Percentiles rank a stretch among this genome's conserved stretches.
Evolutionary conservation across 2,888 invertebrate species (phyloP).

Genomic region (Branchipolynoe longqiensis): DNA sequence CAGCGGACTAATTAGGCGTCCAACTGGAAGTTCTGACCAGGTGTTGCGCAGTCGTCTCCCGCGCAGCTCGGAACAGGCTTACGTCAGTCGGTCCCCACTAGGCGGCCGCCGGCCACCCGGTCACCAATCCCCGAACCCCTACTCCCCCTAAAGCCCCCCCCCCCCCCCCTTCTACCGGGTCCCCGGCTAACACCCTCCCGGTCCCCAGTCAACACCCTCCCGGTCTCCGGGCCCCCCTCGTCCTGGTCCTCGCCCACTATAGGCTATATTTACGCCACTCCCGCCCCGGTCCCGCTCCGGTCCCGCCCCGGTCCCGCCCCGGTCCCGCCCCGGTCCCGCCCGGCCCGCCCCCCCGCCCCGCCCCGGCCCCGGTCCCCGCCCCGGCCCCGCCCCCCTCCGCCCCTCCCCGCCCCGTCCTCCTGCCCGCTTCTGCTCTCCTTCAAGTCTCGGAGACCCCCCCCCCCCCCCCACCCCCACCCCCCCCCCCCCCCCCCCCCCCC

Average conservation of each 20-base stretch:
- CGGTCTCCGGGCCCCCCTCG: neutral
- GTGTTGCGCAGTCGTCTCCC: neutral
- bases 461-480: no score
- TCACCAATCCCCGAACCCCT: neutral
- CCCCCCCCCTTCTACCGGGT: neutral
- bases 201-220: neutral
- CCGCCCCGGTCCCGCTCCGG: neutral
- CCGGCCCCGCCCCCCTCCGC: neutral
- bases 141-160: neutral
- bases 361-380: neutral
- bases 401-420: neutral
- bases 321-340: neutral
- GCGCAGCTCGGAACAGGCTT: neutral
- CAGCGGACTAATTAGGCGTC: neutral
- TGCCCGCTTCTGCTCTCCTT: no score
- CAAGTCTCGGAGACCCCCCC: no score
- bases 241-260: neutral
- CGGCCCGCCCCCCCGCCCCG: no score
- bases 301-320: neutral
- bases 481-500: no score
- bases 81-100: neutral
- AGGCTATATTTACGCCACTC: neutral
- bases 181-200: neutral
- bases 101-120: neutral
- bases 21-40: neutral